phyloP scores from a whole-genome alignment of 2,113 vertebrate species.

The Rhinopomastus cyanomelas region DNA sequence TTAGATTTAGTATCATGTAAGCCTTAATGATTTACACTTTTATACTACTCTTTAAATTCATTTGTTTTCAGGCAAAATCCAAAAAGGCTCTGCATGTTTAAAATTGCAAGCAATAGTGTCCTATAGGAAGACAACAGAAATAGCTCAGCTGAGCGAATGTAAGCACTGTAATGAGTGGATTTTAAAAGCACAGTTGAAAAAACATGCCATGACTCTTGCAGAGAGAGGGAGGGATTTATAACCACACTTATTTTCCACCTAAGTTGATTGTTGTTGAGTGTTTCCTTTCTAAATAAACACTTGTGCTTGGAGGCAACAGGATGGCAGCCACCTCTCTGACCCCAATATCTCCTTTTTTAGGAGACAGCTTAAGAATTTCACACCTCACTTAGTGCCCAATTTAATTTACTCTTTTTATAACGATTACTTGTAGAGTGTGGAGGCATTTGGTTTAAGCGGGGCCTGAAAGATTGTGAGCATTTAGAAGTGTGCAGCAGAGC shows the following conservation, averaged over 20 bases:
- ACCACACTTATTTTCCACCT: not conserved
- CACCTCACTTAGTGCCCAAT: slow-evolving; percentile 35
- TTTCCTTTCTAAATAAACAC: not conserved
- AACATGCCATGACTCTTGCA: not conserved
- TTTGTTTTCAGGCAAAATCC: not conserved
- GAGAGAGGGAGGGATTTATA: not conserved
- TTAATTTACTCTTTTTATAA: not conserved
- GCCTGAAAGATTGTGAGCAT: slow-evolving; percentile 19
- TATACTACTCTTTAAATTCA: not conserved
- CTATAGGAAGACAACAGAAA: not conserved
- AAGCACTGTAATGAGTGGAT: not conserved
- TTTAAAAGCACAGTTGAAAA: not conserved
- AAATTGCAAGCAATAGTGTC: not conserved
- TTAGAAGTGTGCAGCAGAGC: slow-evolving; percentile 47
- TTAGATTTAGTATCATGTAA: not conserved
- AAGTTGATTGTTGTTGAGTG: not conserved
- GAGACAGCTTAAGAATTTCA: slow-evolving; percentile 45
- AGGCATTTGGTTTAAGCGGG: slow-evolving; percentile 32
- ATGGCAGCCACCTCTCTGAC: not conserved
- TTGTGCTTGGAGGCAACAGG: not conserved
- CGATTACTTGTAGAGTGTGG: slow-evolving; percentile 48
- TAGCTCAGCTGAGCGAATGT: not conserved
- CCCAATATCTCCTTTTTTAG: not conserved
- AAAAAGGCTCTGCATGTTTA: not conserved
- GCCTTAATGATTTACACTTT: not conserved